Evolutionary conservation across 2,113 vertebrate species (phyloP).

Genomic region (Tetrax tetrax): DNA sequence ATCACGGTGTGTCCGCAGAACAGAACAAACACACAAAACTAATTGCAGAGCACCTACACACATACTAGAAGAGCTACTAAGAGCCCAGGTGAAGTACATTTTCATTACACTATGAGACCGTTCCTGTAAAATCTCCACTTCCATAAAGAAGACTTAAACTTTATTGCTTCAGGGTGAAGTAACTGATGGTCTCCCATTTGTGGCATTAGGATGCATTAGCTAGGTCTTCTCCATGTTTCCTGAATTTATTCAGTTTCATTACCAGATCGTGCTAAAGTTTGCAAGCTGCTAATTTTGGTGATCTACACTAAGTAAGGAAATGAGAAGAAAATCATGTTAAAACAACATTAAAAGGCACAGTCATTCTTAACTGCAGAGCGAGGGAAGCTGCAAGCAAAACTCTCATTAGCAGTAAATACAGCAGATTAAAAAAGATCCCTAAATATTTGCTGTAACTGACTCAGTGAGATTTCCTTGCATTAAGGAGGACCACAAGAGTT

Average conservation of each 20-base stretch:
- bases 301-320: slow-evolving; percentile 8
- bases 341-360: slow-evolving; percentile 2
- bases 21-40: not conserved
- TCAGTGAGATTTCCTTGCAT: not conserved
- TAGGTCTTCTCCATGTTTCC: not conserved
- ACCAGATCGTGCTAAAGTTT: not conserved
- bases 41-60: not conserved
- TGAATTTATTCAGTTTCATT: slow-evolving; percentile 28
- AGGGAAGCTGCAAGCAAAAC: slow-evolving; percentile 1
- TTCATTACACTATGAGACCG: not conserved
- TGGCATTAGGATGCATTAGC: not conserved
- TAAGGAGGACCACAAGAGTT: not conserved
- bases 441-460: not conserved
- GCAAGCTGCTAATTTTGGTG: not conserved
- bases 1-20: not conserved
- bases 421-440: not conserved
- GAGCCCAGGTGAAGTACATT: not conserved
- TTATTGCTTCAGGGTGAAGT: not conserved
- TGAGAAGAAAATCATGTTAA: slow-evolving; percentile 22
- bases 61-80: not conserved
- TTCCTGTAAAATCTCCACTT: not conserved
- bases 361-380: not conserved
- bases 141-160: not conserved
- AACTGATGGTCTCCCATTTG: not conserved
- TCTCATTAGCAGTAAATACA: slow-evolving; percentile 25